Conservation (phyloP, 2,113 vertebrate species). For the Hyaena hyaena region DNA sequence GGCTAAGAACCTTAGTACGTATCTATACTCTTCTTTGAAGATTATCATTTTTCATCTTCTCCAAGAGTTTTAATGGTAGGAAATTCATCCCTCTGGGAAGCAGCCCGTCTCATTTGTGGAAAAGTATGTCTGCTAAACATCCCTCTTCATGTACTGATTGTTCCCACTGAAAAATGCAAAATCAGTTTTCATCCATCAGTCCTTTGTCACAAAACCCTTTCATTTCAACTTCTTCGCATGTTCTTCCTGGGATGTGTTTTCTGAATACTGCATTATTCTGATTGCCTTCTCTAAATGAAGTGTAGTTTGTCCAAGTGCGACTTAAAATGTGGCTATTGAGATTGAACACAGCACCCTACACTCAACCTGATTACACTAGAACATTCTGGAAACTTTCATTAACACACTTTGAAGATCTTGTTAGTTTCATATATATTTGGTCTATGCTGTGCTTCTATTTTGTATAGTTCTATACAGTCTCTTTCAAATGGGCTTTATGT, state of each 20-base stretch:
- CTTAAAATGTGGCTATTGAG: neutral
- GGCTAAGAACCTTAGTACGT: neutral
- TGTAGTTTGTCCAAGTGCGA: neutral
- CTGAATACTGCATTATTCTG: neutral
- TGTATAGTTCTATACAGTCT: neutral
- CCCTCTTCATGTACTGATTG: neutral
- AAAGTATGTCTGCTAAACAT: neutral
- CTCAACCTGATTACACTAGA: neutral
- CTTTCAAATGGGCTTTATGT: neutral
- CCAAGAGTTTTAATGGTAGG: neutral
- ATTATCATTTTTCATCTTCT: neutral
- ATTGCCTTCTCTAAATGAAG: neutral
- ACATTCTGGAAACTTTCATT: neutral
- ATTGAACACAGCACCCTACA: neutral
- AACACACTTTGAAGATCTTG: neutral
- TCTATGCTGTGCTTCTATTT: neutral
- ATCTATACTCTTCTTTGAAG: neutral
- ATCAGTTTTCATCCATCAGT: neutral
- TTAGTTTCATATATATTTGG: neutral
- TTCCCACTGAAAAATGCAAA: neutral
- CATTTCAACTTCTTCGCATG: neutral
- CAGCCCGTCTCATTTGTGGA: neutral
- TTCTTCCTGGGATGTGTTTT: neutral
- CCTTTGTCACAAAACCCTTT: neutral
- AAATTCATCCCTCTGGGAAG: neutral